These are phyloP conservation scores for Apostichopus japonicus DNA, from an alignment of 35 echinoderm and acorn worm genomes.

Conservation along the genomic window DNA sequence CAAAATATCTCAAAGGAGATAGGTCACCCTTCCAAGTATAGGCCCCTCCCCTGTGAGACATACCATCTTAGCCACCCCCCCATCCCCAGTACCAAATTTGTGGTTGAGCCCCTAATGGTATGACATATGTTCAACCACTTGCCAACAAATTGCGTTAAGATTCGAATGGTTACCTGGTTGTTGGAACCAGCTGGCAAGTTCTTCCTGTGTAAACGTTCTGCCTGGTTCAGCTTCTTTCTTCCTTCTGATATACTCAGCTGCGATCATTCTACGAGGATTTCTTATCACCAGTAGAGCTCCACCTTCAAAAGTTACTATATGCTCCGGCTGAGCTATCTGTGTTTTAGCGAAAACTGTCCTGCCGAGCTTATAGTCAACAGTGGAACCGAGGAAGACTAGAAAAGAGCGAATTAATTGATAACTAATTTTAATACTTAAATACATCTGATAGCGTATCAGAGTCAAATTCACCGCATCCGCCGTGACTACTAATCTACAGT, in stretches of 20 bases:
- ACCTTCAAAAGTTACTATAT: conserved; percentile 53
- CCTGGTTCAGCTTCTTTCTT: conserved; percentile 19
- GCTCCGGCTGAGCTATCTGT: conserved; percentile 44
- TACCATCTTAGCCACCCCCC: too few species aligned
- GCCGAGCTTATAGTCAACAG: conserved; percentile 27
- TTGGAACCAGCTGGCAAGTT: conserved; percentile 20
- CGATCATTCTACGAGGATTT: conserved; percentile 28
- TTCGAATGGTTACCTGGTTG: not conserved
- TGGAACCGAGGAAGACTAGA: conserved; percentile 39
- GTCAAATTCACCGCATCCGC: too few species aligned
- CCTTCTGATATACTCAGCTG: not conserved
- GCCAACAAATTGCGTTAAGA: too few species aligned
- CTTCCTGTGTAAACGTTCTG: not conserved
- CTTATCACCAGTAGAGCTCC: conserved; percentile 31
- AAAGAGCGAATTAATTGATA: not conserved
- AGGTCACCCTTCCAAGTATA: too few species aligned
- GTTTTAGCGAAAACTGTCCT: conserved; percentile 21
- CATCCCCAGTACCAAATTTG: too few species aligned
- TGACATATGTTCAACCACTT: too few species aligned
- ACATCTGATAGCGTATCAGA: not conserved
- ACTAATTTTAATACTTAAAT: not conserved
- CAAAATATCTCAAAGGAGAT: too few species aligned
- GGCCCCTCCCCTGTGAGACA: too few species aligned
- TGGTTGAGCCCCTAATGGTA: too few species aligned
- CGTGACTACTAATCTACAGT: too few species aligned